phyloP scores from a whole-genome alignment of 1,140 invertebrate genomes.

The Physella acuta region DNA sequence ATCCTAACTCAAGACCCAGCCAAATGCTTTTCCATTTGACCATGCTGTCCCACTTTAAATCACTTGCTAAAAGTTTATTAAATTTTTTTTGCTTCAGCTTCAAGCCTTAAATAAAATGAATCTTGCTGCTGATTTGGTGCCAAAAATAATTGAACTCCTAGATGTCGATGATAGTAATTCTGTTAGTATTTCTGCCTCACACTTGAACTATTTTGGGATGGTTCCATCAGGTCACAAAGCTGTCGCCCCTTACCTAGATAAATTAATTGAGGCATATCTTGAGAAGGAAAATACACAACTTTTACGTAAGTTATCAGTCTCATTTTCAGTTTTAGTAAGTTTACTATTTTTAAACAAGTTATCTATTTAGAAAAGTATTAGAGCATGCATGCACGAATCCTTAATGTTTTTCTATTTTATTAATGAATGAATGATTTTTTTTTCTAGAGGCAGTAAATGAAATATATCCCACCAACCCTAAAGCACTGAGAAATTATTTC shows the following conservation, averaged over 20 bases:
- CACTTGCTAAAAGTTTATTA: background rate
- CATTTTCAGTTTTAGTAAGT: too few species aligned
- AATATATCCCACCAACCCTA: constrained; percentile 25
- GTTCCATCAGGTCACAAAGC: background rate
- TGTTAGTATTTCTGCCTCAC: background rate
- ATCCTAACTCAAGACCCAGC: too few species aligned
- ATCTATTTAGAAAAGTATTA: too few species aligned
- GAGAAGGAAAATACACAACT: constrained; percentile 6
- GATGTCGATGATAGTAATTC: constrained; percentile 15
- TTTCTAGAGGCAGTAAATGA: background rate
- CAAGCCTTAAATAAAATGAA: constrained; percentile 11
- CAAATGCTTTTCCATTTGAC: too few species aligned
- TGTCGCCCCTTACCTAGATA: constrained; percentile 18
- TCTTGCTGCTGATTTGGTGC: background rate
- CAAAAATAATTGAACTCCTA: constrained; percentile 5
- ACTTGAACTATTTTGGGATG: background rate
- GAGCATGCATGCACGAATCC: too few species aligned
- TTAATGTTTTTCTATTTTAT: too few species aligned
- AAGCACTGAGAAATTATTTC: constrained; percentile 12
- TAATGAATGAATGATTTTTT: too few species aligned
- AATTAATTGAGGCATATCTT: constrained; percentile 10
- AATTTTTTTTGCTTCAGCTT: constrained; percentile 5
- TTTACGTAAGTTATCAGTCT: constrained; percentile 13
- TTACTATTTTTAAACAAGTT: too few species aligned
- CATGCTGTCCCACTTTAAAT: background rate